Evolutionary conservation across 2,113 vertebrate species (phyloP).

Genomic region (Hippocampus guttulatus): DNA sequence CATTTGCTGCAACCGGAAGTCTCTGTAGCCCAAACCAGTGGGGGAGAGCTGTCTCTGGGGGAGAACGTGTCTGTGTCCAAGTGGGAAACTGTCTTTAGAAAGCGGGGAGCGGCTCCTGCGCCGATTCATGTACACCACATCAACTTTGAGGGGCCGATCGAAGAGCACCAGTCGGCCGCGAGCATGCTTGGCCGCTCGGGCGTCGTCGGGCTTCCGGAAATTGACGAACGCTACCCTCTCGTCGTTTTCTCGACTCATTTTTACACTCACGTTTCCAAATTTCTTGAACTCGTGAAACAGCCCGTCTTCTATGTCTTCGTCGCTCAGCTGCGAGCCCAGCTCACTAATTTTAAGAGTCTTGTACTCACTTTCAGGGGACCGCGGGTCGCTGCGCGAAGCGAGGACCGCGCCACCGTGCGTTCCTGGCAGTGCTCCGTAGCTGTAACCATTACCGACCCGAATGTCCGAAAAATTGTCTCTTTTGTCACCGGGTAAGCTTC

Average conservation of each 20-base stretch:
- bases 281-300: conserved; percentile 95
- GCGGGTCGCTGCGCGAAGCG: conserved; percentile 65
- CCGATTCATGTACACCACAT: conserved; percentile 80
- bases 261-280: conserved; percentile 94
- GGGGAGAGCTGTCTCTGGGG: conserved; percentile 82
- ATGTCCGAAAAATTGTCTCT: conserved; percentile 73
- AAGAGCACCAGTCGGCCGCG: conserved; percentile 89
- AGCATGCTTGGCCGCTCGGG: conserved; percentile 89
- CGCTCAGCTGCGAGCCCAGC: conserved; percentile 87
- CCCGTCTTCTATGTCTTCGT: conserved; percentile 93
- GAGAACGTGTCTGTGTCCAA: conserved; percentile 71
- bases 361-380: conserved; percentile 81
- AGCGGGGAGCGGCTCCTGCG: conserved; percentile 84
- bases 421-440: conserved; percentile 49
- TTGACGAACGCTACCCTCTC: conserved; percentile 92
- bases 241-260: conserved; percentile 86
- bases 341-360: conserved; percentile 95
- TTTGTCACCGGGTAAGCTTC: conserved; percentile 77
- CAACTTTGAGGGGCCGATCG: conserved; percentile 90
- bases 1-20: conserved; percentile 89
- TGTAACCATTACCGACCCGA: conserved; percentile 71
- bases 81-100: conserved; percentile 77
- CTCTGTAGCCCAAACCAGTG: conserved; percentile 82
- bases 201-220: conserved; percentile 90
- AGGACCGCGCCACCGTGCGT: conserved; percentile 52